A percentile compares a stretch with the other conserved stretches of the same genome.
Evolutionary conservation across 2,888 invertebrate species (phyloP).

Genomic region (Cheilosia variabilis): DNA sequence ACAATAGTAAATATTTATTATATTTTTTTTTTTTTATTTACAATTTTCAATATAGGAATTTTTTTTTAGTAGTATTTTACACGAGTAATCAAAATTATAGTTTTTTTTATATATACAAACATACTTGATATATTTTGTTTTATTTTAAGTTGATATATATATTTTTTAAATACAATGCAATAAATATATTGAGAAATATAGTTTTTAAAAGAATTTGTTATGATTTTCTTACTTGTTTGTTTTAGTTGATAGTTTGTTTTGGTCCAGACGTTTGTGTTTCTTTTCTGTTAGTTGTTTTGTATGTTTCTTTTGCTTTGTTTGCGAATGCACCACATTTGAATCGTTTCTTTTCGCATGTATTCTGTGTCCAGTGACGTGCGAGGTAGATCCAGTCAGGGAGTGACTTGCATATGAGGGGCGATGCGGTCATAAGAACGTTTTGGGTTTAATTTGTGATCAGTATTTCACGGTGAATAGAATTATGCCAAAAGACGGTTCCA

Average conservation of each 20-base stretch:
- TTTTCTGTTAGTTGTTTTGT: not conserved
- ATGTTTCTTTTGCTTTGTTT: not conserved
- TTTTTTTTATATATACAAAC: slow-evolving; percentile 33
- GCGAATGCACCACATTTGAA: not conserved
- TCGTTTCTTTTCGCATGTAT: too few relatives aligned
- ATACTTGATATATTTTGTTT: slow-evolving; percentile 27
- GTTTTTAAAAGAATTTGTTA: slow-evolving; percentile 49
- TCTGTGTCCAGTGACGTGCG: too few relatives aligned
- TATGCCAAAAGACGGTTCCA: too few relatives aligned
- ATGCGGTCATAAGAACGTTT: too few relatives aligned
- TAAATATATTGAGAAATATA: slow-evolving; percentile 72
- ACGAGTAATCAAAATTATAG: slow-evolving; percentile 65
- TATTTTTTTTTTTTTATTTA: slow-evolving; percentile 69
- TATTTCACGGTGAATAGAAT: too few relatives aligned
- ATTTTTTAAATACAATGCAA: slow-evolving; percentile 66
- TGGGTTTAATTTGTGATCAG: too few relatives aligned
- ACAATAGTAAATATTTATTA: slow-evolving; percentile 72
- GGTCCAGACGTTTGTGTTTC: not conserved
- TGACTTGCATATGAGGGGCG: too few relatives aligned
- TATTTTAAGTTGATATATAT: slow-evolving; percentile 21
- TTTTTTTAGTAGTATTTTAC: slow-evolving; percentile 57
- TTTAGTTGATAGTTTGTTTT: not conserved
- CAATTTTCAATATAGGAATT: slow-evolving; percentile 47
- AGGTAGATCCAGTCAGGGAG: too few relatives aligned
- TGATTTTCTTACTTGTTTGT: slow-evolving; percentile 27